A percentile compares a stretch with the other conserved stretches of the same genome.
phyloP scores from a whole-genome alignment of 2,797 vertebrate genomes.

The Hypotaenidia okinawae region DNA sequence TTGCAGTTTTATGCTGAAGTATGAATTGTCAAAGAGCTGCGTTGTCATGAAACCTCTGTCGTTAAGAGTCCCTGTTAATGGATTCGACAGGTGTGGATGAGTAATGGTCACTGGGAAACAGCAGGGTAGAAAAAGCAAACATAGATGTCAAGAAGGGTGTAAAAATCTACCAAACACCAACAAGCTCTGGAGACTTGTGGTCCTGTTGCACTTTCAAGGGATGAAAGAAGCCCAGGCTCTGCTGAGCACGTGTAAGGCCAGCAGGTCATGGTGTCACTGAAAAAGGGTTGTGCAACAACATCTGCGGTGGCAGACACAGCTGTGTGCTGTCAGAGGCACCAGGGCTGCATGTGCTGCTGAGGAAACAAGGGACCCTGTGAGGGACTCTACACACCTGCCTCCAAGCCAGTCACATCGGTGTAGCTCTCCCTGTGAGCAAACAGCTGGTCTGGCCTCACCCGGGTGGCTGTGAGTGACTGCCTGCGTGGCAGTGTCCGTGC shows the following conservation, averaged over 20 bases:
- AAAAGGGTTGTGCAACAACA: not conserved
- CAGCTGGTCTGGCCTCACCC: not conserved
- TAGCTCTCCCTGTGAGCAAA: not conserved
- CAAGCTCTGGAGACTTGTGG: not conserved
- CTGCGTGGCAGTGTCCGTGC: rapidly evolving
- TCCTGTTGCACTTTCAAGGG: not conserved
- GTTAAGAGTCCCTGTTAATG: not conserved
- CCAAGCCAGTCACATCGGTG: not conserved
- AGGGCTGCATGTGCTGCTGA: not conserved
- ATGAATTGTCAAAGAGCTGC: not conserved
- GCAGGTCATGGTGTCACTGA: not conserved
- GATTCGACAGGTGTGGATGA: not conserved
- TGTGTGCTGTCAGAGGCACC: rapidly evolving
- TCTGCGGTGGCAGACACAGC: rapidly evolving
- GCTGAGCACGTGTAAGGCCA: rapidly evolving
- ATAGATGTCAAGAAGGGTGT: rapidly evolving
- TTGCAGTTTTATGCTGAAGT: not conserved
- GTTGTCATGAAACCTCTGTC: not conserved
- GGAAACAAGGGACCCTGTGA: rapidly evolving
- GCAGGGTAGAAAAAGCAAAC: not conserved
- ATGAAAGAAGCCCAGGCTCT: not conserved
- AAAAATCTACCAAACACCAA: not conserved
- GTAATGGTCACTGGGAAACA: not conserved
- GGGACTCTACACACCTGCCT: not conserved
- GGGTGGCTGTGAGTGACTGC: rapidly evolving